These are phyloP conservation scores for Apotomis turbidana DNA, from an alignment of 2,888 invertebrate species.

Conservation along the genomic window DNA sequence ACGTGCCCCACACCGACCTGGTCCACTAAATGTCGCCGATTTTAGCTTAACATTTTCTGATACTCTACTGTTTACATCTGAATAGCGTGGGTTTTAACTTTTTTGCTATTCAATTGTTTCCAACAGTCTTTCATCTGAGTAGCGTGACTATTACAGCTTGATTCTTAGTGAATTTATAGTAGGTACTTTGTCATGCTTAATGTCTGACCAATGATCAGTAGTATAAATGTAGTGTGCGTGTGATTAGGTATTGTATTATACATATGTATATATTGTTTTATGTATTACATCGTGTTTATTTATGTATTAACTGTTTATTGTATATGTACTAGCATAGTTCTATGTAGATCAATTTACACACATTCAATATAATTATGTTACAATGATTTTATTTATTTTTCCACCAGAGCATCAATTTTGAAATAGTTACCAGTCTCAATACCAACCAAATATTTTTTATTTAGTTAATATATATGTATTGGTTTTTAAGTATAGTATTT, in stretches of 20 bases:
- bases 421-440: conserved; percentile 27
- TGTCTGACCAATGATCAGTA: background rate
- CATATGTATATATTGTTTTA: conserved; percentile 2
- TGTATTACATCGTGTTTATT: conserved; percentile 25
- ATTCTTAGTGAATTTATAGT: conserved; percentile 2
- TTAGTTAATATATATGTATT: background rate
- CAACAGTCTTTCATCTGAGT: background rate
- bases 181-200: conserved; percentile 2
- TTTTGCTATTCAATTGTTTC: conserved; percentile 16
- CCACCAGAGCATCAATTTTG: background rate
- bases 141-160: conserved; percentile 5
- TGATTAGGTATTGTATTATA: conserved; percentile 26
- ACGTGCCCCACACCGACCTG: conserved; percentile 55
- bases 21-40: conserved; percentile 43
- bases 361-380: conserved; percentile 16
- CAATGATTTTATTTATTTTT: conserved; percentile 24
- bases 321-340: conserved; percentile 22
- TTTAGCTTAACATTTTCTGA: conserved; percentile 30
- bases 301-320: conserved; percentile 22
- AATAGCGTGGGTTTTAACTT: background rate
- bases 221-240: conserved; percentile 22
- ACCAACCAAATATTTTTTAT: conserved; percentile 48
- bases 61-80: conserved; percentile 8
- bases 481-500: background rate
- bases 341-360: conserved; percentile 24